A percentile compares a stretch with the other conserved stretches of the same genome.
phyloP scores from a whole-genome alignment of 2,113 vertebrate genomes.

The Phalacrocorax brasilianus region DNA sequence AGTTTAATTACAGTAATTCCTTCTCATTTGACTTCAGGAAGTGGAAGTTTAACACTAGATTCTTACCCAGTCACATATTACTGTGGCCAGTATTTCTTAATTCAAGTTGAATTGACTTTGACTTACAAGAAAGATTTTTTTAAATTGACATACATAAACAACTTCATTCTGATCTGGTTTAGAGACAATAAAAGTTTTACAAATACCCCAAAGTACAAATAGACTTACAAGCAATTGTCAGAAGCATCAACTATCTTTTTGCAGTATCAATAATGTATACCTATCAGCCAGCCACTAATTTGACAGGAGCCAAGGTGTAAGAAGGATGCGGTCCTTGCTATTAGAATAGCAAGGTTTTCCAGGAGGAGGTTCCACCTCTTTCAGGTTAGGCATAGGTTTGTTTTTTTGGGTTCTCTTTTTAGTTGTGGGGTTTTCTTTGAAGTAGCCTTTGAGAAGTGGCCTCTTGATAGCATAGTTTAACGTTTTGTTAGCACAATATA shows the following conservation, averaged over 20 bases:
- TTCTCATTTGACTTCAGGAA: background rate
- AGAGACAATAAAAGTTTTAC: background rate
- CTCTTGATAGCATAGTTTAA: background rate
- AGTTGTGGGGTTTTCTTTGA: background rate
- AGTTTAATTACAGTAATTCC: background rate
- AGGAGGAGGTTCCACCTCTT: background rate
- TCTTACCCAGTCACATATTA: background rate
- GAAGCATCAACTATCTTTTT: background rate
- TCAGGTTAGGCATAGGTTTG: fast-evolving
- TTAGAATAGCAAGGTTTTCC: background rate
- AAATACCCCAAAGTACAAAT: background rate
- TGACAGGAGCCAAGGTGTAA: background rate
- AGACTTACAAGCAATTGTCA: background rate
- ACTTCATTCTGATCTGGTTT: background rate
- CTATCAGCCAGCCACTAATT: background rate
- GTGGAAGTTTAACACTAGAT: background rate
- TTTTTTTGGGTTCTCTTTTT: background rate
- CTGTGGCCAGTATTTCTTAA: background rate
- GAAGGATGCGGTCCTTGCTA: background rate
- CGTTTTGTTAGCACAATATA: background rate
- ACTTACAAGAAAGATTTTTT: background rate
- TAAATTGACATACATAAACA: background rate
- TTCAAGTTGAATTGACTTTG: background rate
- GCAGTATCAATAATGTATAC: background rate
- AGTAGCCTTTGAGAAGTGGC: too few relatives aligned